Evolutionary conservation across 2,113 vertebrate species (phyloP).

Genomic region (Cynoglossus semilaevis): DNA sequence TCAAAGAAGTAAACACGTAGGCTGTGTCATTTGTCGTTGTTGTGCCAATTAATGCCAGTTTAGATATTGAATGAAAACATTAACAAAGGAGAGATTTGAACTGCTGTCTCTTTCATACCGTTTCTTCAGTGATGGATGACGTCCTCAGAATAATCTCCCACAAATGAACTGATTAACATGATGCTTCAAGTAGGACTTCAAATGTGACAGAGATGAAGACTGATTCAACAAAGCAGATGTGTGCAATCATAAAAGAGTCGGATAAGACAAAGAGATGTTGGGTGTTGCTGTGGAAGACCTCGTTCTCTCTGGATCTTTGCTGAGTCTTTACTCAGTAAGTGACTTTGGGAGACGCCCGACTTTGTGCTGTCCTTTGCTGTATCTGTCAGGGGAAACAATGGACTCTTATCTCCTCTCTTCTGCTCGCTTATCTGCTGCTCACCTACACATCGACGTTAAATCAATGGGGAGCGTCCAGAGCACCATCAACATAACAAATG

Average conservation of each 20-base stretch:
- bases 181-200: constrained; percentile 33
- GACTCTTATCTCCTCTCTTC: constrained; percentile 65
- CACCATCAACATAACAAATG: constrained; percentile 68
- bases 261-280: background rate
- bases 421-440: constrained; percentile 70
- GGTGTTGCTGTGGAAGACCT: constrained; percentile 22
- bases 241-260: constrained; percentile 12
- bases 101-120: too few relatives aligned
- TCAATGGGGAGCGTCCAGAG: constrained; percentile 69
- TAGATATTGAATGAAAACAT: too few relatives aligned
- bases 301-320: background rate
- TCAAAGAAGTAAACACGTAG: too few relatives aligned
- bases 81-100: too few relatives aligned
- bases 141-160: constrained; percentile 63
- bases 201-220: constrained; percentile 53
- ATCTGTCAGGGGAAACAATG: constrained; percentile 50
- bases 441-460: constrained; percentile 68
- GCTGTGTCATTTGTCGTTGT: background rate
- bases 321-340: background rate
- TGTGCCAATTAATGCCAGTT: constrained; percentile 1
- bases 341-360: constrained; percentile 65
- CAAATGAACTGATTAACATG: constrained; percentile 69
- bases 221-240: constrained; percentile 59
- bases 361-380: constrained; percentile 66
- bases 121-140: constrained; percentile 14